A percentile compares a stretch with the other conserved stretches of the same genome.
These are phyloP conservation scores for Larimichthys crocea DNA, from an alignment of 2,113 vertebrate genomes.

Conservation along the genomic window DNA sequence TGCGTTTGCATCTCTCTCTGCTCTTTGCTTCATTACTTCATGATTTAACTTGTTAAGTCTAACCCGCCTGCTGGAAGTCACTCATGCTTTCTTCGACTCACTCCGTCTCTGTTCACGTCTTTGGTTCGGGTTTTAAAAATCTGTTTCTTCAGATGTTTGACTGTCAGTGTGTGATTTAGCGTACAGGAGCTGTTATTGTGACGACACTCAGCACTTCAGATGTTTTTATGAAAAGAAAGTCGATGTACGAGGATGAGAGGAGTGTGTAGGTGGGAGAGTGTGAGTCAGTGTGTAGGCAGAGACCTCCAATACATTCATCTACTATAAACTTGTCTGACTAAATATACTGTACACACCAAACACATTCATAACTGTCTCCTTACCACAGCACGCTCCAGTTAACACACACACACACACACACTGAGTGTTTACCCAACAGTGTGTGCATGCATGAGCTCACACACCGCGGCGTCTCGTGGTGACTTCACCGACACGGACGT, in stretches of 20 bases:
- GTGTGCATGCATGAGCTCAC: conserved; percentile 16
- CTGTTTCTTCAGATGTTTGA: conserved; percentile 13
- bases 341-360: background rate
- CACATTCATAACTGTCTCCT: conserved; percentile 1
- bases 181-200: background rate
- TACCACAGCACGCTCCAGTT: background rate
- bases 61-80: no score
- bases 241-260: background rate
- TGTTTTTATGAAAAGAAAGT: background rate
- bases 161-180: conserved; percentile 6
- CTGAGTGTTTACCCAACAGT: background rate
- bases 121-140: background rate
- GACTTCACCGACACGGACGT: background rate
- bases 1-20: no score
- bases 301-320: background rate
- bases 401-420: background rate
- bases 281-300: background rate
- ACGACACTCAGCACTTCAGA: background rate
- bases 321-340: background rate
- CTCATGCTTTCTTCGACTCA: no score
- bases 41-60: no score
- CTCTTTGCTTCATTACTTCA: no score
- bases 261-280: background rate
- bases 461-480: no score
- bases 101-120: background rate